phyloP scores from a whole-genome alignment of 1,140 invertebrate genomes.

The Coptotermes formosanus region DNA sequence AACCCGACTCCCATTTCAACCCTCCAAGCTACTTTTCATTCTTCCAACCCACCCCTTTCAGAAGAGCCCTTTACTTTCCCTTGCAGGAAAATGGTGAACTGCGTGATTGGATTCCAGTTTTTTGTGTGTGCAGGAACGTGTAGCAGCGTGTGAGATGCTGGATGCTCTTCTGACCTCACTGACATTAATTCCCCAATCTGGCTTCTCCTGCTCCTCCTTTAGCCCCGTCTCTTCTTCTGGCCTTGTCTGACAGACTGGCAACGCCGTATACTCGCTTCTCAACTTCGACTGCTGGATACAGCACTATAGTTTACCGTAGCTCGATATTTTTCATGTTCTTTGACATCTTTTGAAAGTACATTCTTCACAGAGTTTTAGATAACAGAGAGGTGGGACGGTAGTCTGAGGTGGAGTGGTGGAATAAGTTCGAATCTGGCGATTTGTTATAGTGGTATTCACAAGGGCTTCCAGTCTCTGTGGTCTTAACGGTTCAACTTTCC shows the following conservation, averaged over 20 bases:
- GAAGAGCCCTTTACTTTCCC: neutral
- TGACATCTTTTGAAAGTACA: no score
- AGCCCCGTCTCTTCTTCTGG: neutral
- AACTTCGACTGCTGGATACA: constrained; percentile 10
- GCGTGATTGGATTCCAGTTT: constrained; percentile 23
- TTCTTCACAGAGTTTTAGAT: neutral
- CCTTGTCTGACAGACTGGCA: neutral
- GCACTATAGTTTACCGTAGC: neutral
- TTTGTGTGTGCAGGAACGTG: neutral
- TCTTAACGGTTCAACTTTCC: no score
- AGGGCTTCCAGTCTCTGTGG: no score
- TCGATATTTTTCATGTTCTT: neutral
- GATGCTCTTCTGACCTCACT: constrained; percentile 18
- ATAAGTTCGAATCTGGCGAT: no score
- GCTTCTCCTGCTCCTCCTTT: neutral
- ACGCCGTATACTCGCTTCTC: neutral
- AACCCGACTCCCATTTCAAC: neutral
- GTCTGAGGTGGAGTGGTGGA: no score
- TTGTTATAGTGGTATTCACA: no score
- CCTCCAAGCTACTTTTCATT: constrained; percentile 9
- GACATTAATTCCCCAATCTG: constrained; percentile 29
- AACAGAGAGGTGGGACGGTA: neutral
- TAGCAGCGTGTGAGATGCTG: neutral
- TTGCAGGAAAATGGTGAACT: neutral
- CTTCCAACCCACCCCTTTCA: neutral